These are phyloP conservation scores for Ypsolopha sequella DNA, from an alignment of 2,888 invertebrate species.

Conservation along the genomic window DNA sequence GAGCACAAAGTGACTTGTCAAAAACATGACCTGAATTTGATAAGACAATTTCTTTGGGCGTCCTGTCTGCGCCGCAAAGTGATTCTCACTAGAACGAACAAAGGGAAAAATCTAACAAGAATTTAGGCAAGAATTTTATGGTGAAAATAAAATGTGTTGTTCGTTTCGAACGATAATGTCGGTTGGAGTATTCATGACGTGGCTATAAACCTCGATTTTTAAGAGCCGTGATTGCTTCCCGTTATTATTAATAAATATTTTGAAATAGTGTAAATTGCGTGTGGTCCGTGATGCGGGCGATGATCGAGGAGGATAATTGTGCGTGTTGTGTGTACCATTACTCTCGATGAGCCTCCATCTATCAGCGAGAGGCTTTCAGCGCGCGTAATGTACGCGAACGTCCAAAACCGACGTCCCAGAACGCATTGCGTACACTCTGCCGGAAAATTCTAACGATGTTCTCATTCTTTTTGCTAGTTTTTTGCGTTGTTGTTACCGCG, in stretches of 20 bases:
- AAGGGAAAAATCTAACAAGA: neutral
- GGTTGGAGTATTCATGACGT: neutral
- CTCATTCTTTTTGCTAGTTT: too few species aligned
- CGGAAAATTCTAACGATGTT: too few species aligned
- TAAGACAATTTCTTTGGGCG: neutral
- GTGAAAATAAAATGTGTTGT: neutral
- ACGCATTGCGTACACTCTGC: too few species aligned
- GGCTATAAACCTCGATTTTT: neutral
- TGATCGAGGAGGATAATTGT: slow-evolving; percentile 21
- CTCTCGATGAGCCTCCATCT: slow-evolving; percentile 47
- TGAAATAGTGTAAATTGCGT: neutral
- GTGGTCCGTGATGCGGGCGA: neutral
- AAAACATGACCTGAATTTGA: too few species aligned
- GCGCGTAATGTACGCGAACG: slow-evolving; percentile 38
- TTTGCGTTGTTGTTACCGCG: too few species aligned
- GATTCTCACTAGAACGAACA: neutral
- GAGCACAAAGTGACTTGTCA: too few species aligned
- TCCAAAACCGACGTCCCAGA: slow-evolving; percentile 5
- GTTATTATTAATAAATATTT: neutral
- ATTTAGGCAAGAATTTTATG: too few species aligned
- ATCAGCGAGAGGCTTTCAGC: slow-evolving; percentile 43
- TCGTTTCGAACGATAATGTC: neutral
- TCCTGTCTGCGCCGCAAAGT: neutral
- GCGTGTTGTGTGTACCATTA: slow-evolving; percentile 44
- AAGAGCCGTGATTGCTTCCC: neutral